Base-by-base conservation (phyloP, 2,888 invertebrate species). In the Argyresthia albistria region DNA sequence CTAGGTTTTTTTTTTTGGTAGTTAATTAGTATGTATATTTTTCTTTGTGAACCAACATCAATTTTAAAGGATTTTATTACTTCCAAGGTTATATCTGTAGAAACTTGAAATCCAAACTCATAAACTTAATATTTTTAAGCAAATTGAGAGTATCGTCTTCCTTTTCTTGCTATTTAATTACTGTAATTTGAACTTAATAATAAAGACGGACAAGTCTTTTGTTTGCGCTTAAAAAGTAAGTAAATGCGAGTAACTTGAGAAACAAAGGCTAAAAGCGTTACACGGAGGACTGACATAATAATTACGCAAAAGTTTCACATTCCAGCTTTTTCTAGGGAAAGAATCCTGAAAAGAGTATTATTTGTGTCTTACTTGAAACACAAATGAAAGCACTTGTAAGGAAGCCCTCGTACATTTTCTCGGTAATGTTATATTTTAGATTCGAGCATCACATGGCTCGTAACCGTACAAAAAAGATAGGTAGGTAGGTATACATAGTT, bases 111-210 rank as follows among this genome's bases (percentile, higher is more conserved):
- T 25, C 6, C 25, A 25, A 25, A 25, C 6, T 25, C 25, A 25
- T 6, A 25, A 25, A 25, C 2, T 25, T 6, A 25, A 25, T 25
- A 4, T 25, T 63, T 67, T 60, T 67, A 70, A 68, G 67, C 64
- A 73, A 78, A 76, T 75, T 73, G 68, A 73, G 69, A 73, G 65
- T 25, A 61, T 64, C 60, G 63, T 66, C 66, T 69, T 76, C 69
- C 67, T 78, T 80, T 76, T 75, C 73, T 75, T 65, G 67, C 77
- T 73, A 77, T 69, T 69, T 80, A 79, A 81, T 76, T 77, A 74
- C 77, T 82, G 79, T 78, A 80, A 84, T 83, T 83, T 78, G 70
- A 80, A 82, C 76, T 79, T 78, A 73, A 76, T 80, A 80, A 83
- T 78, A 80, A 79, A 79, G 77, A 81, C 69, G 73, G 80, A 80